These are phyloP conservation scores for Brevimyrus niger DNA, from an alignment of 2,113 vertebrate species.

Conservation along the genomic window DNA sequence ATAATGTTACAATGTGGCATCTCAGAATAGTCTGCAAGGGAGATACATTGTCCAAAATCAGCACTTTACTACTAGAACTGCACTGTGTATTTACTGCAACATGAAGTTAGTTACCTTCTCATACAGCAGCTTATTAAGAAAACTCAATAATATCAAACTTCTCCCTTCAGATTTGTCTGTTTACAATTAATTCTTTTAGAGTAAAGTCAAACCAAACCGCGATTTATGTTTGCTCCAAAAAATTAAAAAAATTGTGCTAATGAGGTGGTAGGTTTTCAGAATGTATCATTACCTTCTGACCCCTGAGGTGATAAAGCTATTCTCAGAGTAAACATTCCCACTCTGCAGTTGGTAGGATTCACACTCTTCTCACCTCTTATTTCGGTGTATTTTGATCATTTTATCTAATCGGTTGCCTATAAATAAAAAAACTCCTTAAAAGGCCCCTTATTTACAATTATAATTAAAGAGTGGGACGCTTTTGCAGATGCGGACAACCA, in stretches of 20 bases:
- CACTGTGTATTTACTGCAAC: neutral
- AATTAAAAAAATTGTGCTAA: neutral
- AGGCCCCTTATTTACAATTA: neutral
- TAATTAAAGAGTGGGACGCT: neutral
- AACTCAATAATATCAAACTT: neutral
- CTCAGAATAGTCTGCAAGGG: neutral
- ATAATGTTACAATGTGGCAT: neutral
- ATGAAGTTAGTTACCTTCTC: neutral
- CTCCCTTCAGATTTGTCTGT: neutral
- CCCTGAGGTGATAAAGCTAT: neutral
- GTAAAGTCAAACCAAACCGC: neutral
- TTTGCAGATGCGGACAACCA: neutral
- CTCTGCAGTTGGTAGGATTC: neutral
- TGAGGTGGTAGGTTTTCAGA: neutral
- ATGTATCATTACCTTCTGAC: neutral
- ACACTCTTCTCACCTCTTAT: neutral
- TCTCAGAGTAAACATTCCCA: neutral
- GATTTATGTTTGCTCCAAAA: neutral
- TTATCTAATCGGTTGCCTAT: neutral
- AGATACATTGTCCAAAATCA: neutral
- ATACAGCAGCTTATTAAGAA: neutral
- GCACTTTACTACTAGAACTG: neutral
- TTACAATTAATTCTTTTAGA: neutral
- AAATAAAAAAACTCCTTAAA: neutral
- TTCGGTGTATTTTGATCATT: neutral